Base-by-base conservation (phyloP, 2,113 vertebrate genomes). In the Pelodiscus sinensis region DNA sequence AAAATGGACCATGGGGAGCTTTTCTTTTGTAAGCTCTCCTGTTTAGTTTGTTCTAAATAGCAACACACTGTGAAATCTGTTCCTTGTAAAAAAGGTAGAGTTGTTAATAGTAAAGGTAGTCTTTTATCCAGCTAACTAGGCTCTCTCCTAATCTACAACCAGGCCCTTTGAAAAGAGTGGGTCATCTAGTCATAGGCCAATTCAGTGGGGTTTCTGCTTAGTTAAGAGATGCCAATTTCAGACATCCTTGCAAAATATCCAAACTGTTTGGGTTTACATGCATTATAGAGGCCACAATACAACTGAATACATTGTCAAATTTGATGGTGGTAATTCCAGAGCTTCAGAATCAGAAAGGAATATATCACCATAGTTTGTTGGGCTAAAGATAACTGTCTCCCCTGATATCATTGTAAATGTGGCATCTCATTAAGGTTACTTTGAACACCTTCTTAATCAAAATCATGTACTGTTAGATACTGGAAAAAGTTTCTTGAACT, bases 101-200 rank as follows among this genome's bases (percentile, higher is more conserved):
- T 29, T 24, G 1, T 73, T 81, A 60, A 25, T 31, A 85, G 7
- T 75, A 14, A 44, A 57, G 16, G 11, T 71, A 58, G 11, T 3
- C 21, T 4, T 31, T 21, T 89, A 78, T 86, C 56, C 1, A 0
- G 19, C n/a, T n/a, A 9, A 10, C 0, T 44, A 6, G 38, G 10
- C 2, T 9, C 0, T 6, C 6, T 77, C 38, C 44, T 25, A 10
- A 11, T 44, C n/a, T 78, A 1, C 4, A 5, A 3, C 1, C 4
- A 25, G 1, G 12, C 2, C 1, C 51, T 78, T 79, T 79, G 57
- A 50, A 73, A 58, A 77, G 73, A 50, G 22, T 24, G 38, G 44
- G 12, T 50, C 86, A 54, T 85, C 14, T 31, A 3, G 10, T 27
- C 4, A 29, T 68, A 35, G 51, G 24, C 12, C 19, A 75, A 82